Base-by-base conservation (phyloP, 2,888 invertebrate genomes). In the Sminthurinus aureus region DNA sequence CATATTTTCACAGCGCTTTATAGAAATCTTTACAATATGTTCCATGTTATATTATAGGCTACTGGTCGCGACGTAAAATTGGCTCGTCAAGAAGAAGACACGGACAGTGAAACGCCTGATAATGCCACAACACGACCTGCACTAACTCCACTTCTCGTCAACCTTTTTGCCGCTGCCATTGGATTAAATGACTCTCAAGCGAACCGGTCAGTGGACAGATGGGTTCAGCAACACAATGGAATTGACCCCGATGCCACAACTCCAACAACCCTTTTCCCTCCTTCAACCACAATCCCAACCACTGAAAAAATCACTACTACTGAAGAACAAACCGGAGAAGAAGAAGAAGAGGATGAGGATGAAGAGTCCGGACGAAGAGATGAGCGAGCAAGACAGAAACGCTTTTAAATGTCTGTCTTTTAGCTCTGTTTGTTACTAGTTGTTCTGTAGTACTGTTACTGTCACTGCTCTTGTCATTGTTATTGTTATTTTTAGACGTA, bases 341-440 rank as follows among this genome's bases (percentile, higher is more conserved):
- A 18, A 4, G 80, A 80, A 52, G 80, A 80, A 38, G 79, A 69
- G 51, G 80, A 80, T 20, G 80, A 80, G 50, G 76, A 76, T 76
- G 80, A 71, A 51, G 80, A 80, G 12, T 26, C 24, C 20, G 4
- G 71, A 12, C 1, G 24, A 11, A 58, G 9, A 58, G 58, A 58
- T 15, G 18, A 18, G 3, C 71, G 71, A 71, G 6, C 38, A 4
- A 38, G 38, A 38, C 38, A 38, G 6, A 38, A 38, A 38, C 38
- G 38, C 1, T 38, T 38, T 38, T 38, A 38, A 38, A 38, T 38
- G 3, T 38, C 38, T 6, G 6, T 38, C 38, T 38, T 38, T 38
- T 38, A 38, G 38, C 38, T 38, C 38, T 38, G 38, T 38, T 38
- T n/a, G n/a, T n/a, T n/a, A n/a, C n/a, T n/a, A n/a, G n/a, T n/a